Evolutionary conservation across 2,888 invertebrate species (phyloP), one percentile per base, ranked within the genome.

Genomic region (Himalopsyche anomala): DNA sequence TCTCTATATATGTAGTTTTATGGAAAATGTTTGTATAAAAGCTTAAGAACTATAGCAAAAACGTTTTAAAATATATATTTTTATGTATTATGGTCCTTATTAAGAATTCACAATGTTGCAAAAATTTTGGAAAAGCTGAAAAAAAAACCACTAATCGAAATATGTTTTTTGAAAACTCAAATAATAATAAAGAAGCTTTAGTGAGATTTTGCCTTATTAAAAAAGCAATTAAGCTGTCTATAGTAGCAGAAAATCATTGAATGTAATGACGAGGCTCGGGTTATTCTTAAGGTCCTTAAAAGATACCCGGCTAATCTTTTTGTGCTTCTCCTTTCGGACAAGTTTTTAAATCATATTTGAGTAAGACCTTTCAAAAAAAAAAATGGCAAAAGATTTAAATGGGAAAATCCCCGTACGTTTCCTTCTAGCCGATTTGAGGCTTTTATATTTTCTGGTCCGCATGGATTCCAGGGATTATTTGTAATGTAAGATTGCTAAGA

Each of bases 381-480:
- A 56, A 62, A 62, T 19, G 62, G 28, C 62, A 11, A 62, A 62
- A 62, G 62, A 62, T 62, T 62, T 62, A 62, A 62, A 62, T 62
- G 62, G 62, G 62, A 62, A 62, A 62, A 62, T 62, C 62, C 28
- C 62, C 62, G 62, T 19, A 62, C 19, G 11, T 62, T 62, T 62
- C 62, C 62, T 62, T 62, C 62, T 62, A 62, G 11, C 62, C 19
- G 62, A 62, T 62, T 62, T 62, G 83, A 55, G 74, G 83, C 45
- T 74, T 83, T 74, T 45, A 42, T 69, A 83, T 83, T 74, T 83
- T 74, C 83, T 74, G 51, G 83, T 83, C 74, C 74, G 38, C 74
- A 51, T 45, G 19, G 83, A 83, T 83, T 74, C 36, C 69, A 51
- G 45, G 83, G 83, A 83, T 83, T 83, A 83, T 83, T 40, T 62